Evolutionary conservation across 2,113 vertebrate genomes (phyloP), one percentile per base, ranked within the genome.

Genomic region (Tupaia tana): DNA sequence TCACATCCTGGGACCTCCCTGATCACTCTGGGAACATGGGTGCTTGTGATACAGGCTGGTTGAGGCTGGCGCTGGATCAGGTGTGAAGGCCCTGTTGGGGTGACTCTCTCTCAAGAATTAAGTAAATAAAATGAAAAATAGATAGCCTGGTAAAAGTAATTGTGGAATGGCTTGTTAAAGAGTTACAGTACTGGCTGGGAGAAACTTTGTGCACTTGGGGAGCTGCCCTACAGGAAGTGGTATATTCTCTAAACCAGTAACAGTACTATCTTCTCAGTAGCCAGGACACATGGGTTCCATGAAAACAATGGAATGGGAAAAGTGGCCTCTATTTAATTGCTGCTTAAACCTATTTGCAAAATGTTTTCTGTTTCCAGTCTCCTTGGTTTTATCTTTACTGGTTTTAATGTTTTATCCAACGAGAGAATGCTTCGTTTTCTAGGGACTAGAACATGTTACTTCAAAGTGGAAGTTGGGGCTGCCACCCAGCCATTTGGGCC

Each of bases 291-390:
- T 24, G 73, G 34, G 14, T n/a, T n/a, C 52, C 75, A 24, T 20
- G 34, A 89, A 74, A 66, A 66, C 24, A 84, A 31, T 75, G 43
- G 31, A 63, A 54, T 54, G 43, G 34, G 31, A 75, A 84, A 58
- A 15, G 63, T n/a, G 18, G 24, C 64, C 8, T 85, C n/a, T 78
- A n/a, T 77, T 25, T 71, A 82, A 25, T 82, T 29, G 61, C 25
- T 69, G 31, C 73, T 43, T n/a, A 52, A 54, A 19, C 19, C 27
- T 20, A 67, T 61, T 43, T 86, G 25, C 18, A 69, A 78, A 70
- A 78, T 61, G 82, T 43, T 92, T 92, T 92, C 78, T 70, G 52
- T 43, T 70, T 59, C 67, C 54, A 92, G 54, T 67, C 34, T 59
- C 15, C 61, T 85, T 92, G 71, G 64, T 19, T 59, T 77, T 61